Conservation (phyloP, 2,797 vertebrate species). For the Cottoperca gobio region DNA sequence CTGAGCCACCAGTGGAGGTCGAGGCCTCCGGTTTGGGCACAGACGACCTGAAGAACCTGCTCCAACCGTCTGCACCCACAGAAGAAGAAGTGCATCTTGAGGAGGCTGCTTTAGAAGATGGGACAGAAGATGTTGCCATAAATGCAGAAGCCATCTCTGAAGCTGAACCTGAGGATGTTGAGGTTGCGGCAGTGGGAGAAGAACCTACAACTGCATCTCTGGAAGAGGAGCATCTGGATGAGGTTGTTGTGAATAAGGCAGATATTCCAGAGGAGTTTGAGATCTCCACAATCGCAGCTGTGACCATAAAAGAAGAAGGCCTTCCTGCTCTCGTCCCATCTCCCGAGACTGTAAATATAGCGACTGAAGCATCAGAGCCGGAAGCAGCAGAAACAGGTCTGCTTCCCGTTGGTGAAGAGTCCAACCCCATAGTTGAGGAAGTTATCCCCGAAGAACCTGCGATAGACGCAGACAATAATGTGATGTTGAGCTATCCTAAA, state of each 20-base stretch:
- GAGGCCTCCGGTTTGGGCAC: slow-evolving; percentile 74
- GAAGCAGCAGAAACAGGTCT: slow-evolving; percentile 28
- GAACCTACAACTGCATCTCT: slow-evolving; percentile 18
- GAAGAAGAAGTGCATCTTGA: slow-evolving; percentile 35
- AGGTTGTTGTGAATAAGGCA: slow-evolving; percentile 31
- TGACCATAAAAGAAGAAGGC: slow-evolving; percentile 51
- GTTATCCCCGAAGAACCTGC: slow-evolving; percentile 3
- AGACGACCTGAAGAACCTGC: slow-evolving; percentile 33
- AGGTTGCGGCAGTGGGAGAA: slow-evolving; percentile 8
- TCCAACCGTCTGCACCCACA: slow-evolving; percentile 13
- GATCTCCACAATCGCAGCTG: slow-evolving; percentile 33
- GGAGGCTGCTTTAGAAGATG: slow-evolving; percentile 23
- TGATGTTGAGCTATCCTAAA: slow-evolving; percentile 14
- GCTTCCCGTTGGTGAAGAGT: slow-evolving; percentile 36
- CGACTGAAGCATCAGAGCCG: slow-evolving; percentile 33
- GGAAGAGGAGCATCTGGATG: slow-evolving; percentile 30
- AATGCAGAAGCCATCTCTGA: slow-evolving; percentile 8
- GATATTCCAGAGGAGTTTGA: slow-evolving; percentile 45
- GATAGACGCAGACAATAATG: slow-evolving; percentile 10
- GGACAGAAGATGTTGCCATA: slow-evolving; percentile 23
- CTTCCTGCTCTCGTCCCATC: slow-evolving; percentile 32
- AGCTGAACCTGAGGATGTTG: slow-evolving; percentile 13
- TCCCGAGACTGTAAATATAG: slow-evolving; percentile 42
- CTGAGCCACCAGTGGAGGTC: slow-evolving; percentile 57
- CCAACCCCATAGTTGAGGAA: slow-evolving; percentile 17